Evolutionary conservation across 23 tunicate species (phyloP), one percentile per base, ranked within the genome.

Genomic region (Diplosoma virens): DNA sequence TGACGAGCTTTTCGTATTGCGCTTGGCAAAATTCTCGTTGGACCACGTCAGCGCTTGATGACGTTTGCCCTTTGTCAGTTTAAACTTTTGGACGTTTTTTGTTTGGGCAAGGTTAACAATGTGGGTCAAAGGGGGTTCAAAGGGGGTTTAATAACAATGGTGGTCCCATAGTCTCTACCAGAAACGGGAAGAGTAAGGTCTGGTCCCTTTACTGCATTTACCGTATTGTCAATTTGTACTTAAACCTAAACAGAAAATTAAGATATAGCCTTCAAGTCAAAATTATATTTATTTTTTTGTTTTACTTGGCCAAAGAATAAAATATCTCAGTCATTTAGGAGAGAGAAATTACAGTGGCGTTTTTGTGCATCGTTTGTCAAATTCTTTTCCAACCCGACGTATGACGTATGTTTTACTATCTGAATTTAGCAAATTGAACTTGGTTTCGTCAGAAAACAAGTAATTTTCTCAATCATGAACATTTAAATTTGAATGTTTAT

Each of bases 21-120:
- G 86, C 71, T 86, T 93, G 22, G 56, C 66, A 31, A 75, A 88
- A 17, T 89, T 87, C 4, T 87, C 90, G 25, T 88, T 83, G 79
- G 90, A 48, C 99, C 99, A 94, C 5, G 82, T 82, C 45, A 94
- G 66, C 1, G 89, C 78, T 34, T 94, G 99, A 52, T 83, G 91
- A 6, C 99, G 71, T 25, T 95, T 67, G 17, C 99, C 99, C 11
- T 45, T 94, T 52, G 76, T 88, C 37, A 94, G 86, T 35, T 79
- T 94, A 58, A 94, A 82, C 26, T 76, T 84, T 31, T 82, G 74
- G 17, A 75, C 63, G 52, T 79, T 76, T 27, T 30, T 79, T 0
- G 90, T 60, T 46, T 82, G 78, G 25, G 99, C 90, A 31, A 87
- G 88, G 65, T 87, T 83, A 18, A 90, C 87, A 30, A 95, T 95